Evolutionary conservation across 2,888 invertebrate species (phyloP), one percentile per base, ranked within the genome.

Genomic region (Acanthosoma haemorrhoidale): DNA sequence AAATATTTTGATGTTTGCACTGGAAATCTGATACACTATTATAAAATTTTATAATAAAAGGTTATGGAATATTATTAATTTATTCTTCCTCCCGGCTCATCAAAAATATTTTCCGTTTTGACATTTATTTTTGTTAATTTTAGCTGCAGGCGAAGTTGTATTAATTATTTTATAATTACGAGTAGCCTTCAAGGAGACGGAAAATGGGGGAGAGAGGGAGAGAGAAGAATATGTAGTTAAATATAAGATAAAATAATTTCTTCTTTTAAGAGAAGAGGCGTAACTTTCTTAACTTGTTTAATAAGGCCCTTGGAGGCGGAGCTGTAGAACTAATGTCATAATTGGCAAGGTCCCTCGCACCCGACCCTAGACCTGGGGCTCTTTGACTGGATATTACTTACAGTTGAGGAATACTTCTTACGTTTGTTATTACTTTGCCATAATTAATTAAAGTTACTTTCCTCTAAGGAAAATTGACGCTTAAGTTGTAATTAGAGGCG

Each of bases 371-470:
- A 31, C 64, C 39, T 36, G 66, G 32, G 58, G 25, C 58, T n/a
- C n/a, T n/a, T n/a, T n/a, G 25, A 16, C 34, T 41, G 31, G 66
- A 58, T 68, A 72, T 72, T 72, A 72, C 43, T 72, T 68, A 72
- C 72, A 70, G 63, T 68, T 58, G 72, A 64, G 68, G 15, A 68
- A 68, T 70, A 72, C 72, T 72, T 72, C 72, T 72, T 70, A 72
- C 70, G 63, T 68, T 70, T 51, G 69, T 71, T 70, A 72, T 72
- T 72, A 72, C 72, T 68, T 51, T 70, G 72, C 36, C 63, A 64
- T 72, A 72, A 72, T 72, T 72, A 72, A 69, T 70, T 72, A 72
- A 66, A 59, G 63, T 29, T n/a, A 64, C 29, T 64, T 29, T 29
- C 63, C 68, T 67, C 68, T 58, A 63, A 63, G 58, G 69, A 32